Evolutionary conservation across 2,797 vertebrate species (phyloP).

Genomic region (Anguilla anguilla): DNA sequence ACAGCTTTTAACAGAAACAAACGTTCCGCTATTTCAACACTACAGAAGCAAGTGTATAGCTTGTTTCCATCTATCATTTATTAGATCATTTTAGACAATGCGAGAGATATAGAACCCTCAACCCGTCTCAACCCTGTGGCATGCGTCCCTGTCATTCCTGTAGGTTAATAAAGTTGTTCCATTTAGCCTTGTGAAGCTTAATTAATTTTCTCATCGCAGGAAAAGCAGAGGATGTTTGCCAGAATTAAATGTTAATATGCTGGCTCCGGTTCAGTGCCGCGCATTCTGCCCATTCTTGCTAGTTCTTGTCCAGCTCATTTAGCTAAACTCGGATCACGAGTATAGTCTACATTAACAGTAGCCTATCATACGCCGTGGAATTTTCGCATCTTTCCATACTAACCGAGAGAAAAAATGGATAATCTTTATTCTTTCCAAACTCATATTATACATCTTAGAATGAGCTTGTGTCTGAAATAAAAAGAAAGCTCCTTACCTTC

Average conservation of each 20-base stretch:
- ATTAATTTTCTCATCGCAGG: not conserved
- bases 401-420: not conserved
- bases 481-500: conserved; percentile 26
- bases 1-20: not conserved
- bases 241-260: not conserved
- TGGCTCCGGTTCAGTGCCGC: not conserved
- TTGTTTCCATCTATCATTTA: not conserved
- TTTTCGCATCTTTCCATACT: not conserved
- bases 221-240: not conserved
- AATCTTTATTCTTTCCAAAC: not conserved
- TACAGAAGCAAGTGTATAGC: not conserved
- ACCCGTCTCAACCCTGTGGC: no score
- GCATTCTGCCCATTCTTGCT: not conserved
- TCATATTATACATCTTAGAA: no score
- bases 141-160: not conserved
- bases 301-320: not conserved
- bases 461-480: not conserved
- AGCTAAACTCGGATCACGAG: conserved; percentile 11
- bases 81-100: not conserved
- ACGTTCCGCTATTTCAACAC: not conserved
- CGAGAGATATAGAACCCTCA: not conserved
- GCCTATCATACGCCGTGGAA: not conserved
- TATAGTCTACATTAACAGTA: not conserved
- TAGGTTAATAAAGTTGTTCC: not conserved
- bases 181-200: not conserved